Percentiles rank a stretch among this genome's conserved stretches.
phyloP scores from a whole-genome alignment of 2,113 vertebrate species.

The Neopipo cinnamomea region DNA sequence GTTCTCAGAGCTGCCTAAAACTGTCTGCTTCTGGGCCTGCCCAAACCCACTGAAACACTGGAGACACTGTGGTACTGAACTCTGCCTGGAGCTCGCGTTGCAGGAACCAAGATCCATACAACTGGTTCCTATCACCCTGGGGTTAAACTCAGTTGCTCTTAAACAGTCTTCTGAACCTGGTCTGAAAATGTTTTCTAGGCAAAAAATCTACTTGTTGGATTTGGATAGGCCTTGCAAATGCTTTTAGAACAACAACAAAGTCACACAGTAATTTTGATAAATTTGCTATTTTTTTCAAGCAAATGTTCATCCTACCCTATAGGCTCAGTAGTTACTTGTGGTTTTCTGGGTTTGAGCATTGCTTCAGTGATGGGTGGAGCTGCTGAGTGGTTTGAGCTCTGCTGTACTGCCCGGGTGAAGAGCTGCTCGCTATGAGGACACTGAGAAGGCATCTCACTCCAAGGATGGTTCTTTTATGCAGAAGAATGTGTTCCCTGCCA shows the following conservation, averaged over 20 bases:
- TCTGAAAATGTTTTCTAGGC: background rate
- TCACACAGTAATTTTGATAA: background rate
- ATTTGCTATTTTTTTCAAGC: background rate
- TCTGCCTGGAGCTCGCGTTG: background rate
- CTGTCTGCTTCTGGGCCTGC: background rate
- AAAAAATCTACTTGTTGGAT: background rate
- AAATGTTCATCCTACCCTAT: background rate
- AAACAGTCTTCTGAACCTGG: background rate
- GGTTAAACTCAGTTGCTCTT: background rate
- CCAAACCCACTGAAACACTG: background rate
- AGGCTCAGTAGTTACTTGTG: background rate
- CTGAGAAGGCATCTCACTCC: background rate
- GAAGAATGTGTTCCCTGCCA: rapidly evolving
- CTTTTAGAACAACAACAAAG: background rate
- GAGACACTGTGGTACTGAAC: background rate
- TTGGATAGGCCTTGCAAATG: background rate
- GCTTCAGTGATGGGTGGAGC: background rate
- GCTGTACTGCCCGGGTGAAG: background rate
- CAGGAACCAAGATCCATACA: background rate
- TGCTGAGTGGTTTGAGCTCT: background rate
- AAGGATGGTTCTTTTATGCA: background rate
- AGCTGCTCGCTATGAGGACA: background rate
- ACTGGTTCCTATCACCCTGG: background rate
- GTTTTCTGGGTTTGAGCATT: background rate
- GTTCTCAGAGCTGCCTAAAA: background rate